A percentile compares a stretch with the other conserved stretches of the same genome.
Conservation (phyloP, 2,113 vertebrate species). For the Cryptomyrus ogoouensis region DNA sequence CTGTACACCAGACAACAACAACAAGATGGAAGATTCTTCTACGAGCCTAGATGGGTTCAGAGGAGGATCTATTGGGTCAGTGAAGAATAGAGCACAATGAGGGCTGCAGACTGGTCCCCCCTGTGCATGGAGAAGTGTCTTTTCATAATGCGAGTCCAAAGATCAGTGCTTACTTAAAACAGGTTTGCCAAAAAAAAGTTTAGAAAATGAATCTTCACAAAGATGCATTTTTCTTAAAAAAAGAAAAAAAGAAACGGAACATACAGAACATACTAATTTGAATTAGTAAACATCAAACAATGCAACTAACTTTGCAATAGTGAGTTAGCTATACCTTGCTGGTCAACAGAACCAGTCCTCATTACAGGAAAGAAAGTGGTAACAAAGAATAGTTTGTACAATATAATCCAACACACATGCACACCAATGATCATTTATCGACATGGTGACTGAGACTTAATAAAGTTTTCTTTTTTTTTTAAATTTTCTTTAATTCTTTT, state of each 20-base stretch:
- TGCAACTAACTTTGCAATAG: constrained; percentile 59
- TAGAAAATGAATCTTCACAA: constrained; percentile 67
- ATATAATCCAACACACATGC: constrained; percentile 75
- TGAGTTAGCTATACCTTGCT: constrained; percentile 66
- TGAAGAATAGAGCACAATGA: constrained; percentile 58
- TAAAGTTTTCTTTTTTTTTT: constrained; percentile 55
- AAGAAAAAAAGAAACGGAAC: constrained; percentile 60
- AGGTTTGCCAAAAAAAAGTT: constrained; percentile 50
- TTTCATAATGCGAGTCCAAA: constrained; percentile 76
- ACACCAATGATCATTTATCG: constrained; percentile 76
- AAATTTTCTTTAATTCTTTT: constrained; percentile 70
- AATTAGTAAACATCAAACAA: constrained; percentile 73
- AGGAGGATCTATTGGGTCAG: constrained; percentile 54
- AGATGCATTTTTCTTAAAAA: constrained; percentile 54
- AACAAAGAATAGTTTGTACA: constrained; percentile 77
- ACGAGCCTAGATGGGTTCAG: constrained; percentile 68
- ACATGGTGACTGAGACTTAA: constrained; percentile 73
- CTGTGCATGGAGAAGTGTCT: constrained; percentile 64
- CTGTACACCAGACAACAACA: constrained; percentile 80
- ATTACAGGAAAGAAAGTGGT: constrained; percentile 71
- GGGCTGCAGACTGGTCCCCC: constrained; percentile 59
- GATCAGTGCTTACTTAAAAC: constrained; percentile 77
- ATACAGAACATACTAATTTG: constrained; percentile 67
- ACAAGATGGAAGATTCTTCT: constrained; percentile 64
- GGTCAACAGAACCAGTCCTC: constrained; percentile 66